phyloP scores from a whole-genome alignment of 1,140 invertebrate genomes.

The Littorina saxatilis region DNA sequence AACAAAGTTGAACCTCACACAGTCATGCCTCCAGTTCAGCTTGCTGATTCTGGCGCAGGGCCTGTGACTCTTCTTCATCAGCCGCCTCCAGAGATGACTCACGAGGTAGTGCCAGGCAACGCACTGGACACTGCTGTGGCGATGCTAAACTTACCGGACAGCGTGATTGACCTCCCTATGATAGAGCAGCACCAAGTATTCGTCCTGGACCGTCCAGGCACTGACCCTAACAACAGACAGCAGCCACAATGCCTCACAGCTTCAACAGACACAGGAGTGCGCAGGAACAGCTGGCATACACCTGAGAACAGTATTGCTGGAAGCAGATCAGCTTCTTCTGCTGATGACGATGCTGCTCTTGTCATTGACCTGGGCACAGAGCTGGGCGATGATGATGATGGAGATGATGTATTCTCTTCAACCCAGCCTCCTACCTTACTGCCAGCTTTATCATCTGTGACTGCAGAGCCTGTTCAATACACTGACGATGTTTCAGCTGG shows the following conservation, averaged over 20 bases:
- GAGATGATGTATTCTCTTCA: constrained; percentile 19
- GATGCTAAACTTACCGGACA: constrained; percentile 3
- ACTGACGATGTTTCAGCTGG: not conserved
- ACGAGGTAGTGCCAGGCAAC: constrained; percentile 6
- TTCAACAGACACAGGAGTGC: not conserved
- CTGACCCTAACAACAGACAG: not conserved
- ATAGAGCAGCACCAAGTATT: constrained; percentile 32
- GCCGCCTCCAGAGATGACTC: not conserved
- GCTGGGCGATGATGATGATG: not conserved
- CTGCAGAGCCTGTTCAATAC: no score
- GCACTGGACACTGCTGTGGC: not conserved
- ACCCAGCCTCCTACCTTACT: not conserved
- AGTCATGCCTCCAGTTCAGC: not conserved
- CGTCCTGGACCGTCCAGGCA: constrained; percentile 1
- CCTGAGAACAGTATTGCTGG: constrained; percentile 23
- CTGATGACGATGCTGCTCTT: constrained; percentile 10
- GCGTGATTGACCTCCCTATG: not conserved
- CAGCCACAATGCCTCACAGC: not conserved
- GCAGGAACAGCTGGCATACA: constrained; percentile 33
- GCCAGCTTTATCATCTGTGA: no score
- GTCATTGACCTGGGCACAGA: constrained; percentile 22
- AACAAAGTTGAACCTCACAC: not conserved
- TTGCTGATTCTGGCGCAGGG: not conserved
- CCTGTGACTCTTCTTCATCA: not conserved
- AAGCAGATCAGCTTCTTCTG: constrained; percentile 13